These are phyloP conservation scores for Silurus meridionalis DNA, from an alignment of 2,113 vertebrate species.

Conservation along the genomic window DNA sequence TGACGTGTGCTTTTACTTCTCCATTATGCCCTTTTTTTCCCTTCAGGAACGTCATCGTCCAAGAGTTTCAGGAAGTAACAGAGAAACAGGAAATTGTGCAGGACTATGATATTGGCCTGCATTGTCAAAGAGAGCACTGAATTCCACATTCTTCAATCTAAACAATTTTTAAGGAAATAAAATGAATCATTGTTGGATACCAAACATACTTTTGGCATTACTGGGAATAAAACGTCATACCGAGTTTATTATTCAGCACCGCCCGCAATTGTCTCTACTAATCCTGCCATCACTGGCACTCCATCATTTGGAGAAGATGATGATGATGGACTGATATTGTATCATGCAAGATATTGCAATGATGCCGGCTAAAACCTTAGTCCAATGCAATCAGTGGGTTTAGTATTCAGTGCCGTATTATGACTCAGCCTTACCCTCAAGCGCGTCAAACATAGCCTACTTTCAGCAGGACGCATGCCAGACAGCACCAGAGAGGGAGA, in stretches of 20 bases:
- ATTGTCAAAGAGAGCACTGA: constrained; percentile 19
- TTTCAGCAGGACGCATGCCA: constrained; percentile 70
- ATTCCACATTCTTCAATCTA: constrained; percentile 23
- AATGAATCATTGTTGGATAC: constrained; percentile 13
- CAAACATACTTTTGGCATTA: constrained; percentile 11
- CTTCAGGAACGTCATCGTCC: constrained; percentile 13
- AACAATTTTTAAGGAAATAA: constrained; percentile 17
- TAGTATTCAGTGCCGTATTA: constrained; percentile 65
- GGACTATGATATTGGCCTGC: constrained; percentile 36
- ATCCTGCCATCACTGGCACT: constrained; percentile 56
- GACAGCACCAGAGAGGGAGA: constrained; percentile 53
- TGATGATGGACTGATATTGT: constrained; percentile 64
- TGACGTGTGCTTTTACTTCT: constrained; percentile 4
- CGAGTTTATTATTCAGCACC: constrained; percentile 28
- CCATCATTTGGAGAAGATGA: constrained; percentile 42
- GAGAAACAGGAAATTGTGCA: constrained; percentile 49
- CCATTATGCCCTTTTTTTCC: constrained; percentile 32
- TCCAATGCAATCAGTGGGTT: constrained; percentile 74
- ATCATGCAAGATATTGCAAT: constrained; percentile 68
- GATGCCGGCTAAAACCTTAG: constrained; percentile 60
- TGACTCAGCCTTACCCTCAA: constrained; percentile 71
- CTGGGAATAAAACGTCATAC: constrained; percentile 42
- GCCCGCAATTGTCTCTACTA: constrained; percentile 43
- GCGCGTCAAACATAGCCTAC: constrained; percentile 75
- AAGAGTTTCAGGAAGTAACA: constrained; percentile 41